A percentile compares a stretch with the other conserved stretches of the same genome.
Conservation (phyloP, 1,140 invertebrate species). For the Uloborus diversus region DNA sequence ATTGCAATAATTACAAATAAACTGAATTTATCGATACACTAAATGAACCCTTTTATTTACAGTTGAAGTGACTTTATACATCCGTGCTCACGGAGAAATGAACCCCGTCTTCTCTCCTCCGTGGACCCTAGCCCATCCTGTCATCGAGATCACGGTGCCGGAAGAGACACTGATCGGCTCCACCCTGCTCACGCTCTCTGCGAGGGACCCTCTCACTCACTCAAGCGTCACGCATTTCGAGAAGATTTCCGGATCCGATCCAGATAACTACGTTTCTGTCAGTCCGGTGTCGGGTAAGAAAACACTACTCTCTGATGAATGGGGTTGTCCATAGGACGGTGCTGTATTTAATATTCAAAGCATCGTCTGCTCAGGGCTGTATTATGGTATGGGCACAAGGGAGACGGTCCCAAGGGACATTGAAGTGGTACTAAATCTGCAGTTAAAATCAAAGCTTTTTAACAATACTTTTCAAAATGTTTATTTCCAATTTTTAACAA, state of each 20-base stretch:
- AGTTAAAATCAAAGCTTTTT: too few relatives aligned
- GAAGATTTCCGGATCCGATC: slow-evolving; percentile 62
- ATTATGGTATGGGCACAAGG: too few relatives aligned
- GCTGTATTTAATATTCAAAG: too few relatives aligned
- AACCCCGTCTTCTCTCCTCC: slow-evolving; percentile 77
- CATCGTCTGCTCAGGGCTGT: too few relatives aligned
- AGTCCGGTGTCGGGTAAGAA: slow-evolving; percentile 72
- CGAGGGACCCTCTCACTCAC: slow-evolving; percentile 62
- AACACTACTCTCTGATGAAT: slow-evolving; percentile 3
- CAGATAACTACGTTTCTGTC: slow-evolving; percentile 66
- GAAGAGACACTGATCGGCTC: slow-evolving; percentile 83
- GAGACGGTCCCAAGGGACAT: too few relatives aligned
- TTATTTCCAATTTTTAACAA: too few relatives aligned
- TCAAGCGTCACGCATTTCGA: slow-evolving; percentile 62
- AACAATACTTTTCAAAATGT: too few relatives aligned
- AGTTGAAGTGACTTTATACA: slow-evolving; percentile 79
- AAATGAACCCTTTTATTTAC: too few relatives aligned
- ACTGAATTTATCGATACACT: too few relatives aligned
- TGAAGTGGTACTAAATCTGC: too few relatives aligned
- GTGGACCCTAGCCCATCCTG: slow-evolving; percentile 61
- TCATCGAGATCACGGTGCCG: slow-evolving; percentile 71
- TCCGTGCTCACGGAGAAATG: slow-evolving; percentile 80
- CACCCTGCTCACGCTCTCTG: slow-evolving; percentile 72
- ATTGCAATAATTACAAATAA: too few relatives aligned
- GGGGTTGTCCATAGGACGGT: too few relatives aligned